Evolutionary conservation across 2,888 invertebrate species (phyloP), one percentile per base, ranked within the genome.

Genomic region (Dryocosmus kuriphilus): DNA sequence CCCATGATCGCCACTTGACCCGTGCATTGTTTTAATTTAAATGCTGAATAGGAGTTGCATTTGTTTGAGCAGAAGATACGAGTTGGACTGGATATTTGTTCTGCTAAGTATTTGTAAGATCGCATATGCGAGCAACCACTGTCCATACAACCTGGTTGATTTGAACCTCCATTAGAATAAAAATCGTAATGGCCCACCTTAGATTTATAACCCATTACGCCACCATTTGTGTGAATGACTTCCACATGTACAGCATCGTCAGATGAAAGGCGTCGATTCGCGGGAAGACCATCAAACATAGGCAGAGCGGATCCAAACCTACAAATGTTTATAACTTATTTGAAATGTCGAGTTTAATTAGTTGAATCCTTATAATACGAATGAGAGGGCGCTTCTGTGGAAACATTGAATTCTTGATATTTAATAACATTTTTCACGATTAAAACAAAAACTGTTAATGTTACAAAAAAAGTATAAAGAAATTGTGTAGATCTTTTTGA

Each of bases 301-400:
- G 92, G 92, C 4, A 87, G 80, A 1, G 91, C 92, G 92, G 92
- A 75, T 92, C 92, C 80, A 92, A 79, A 4, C 90, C 92, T 92
- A 75, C 8, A 27, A 75, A 61, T 55, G 7, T 35, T 35, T 35
- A 35, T 35, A 8, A 35, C 8, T 35, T 35, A 35, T 35, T n/a
- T n/a, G n/a, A n/a, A n/a, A n/a, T n/a, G n/a, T n/a, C n/a, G n/a
- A n/a, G n/a, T n/a, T n/a, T n/a, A n/a, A n/a, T n/a, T n/a, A n/a
- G n/a, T n/a, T n/a, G n/a, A n/a, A n/a, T n/a, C n/a, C n/a, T n/a
- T n/a, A n/a, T n/a, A n/a, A n/a, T n/a, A n/a, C n/a, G n/a, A n/a
- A n/a, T n/a, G n/a, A n/a, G n/a, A n/a, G n/a, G n/a, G n/a, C n/a
- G n/a, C n/a, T n/a, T n/a, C n/a, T n/a, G n/a, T n/a, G n/a, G n/a